Base-by-base conservation (phyloP, 2,888 invertebrate genomes). In the Sipha maydis region DNA sequence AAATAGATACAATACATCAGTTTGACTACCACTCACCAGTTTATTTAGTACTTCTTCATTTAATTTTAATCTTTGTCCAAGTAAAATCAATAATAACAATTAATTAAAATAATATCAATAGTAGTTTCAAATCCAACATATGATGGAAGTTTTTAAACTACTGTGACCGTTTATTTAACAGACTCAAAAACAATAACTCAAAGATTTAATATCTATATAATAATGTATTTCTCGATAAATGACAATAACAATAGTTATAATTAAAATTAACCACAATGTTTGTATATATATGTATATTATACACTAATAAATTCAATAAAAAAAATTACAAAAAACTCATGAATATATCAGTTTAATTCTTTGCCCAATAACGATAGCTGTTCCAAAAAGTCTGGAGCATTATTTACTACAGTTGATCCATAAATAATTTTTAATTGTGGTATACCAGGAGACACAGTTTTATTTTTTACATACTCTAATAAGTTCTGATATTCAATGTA, bases 401-500 rank as follows among this genome's bases (percentile, higher is more conserved):
- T 99, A 90, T 96, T 96, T 90, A 99, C 93, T 76, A 99, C 97
- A 54, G 99, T 97, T 89, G 98, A 96, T 71, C 99, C 99, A 92
- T 99, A 99, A 86, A 97, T 96, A 90, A 99, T 96, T 91, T 96
- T 95, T 92, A 96, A 96, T 21, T 94, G 92, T 89, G 90, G 90
- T 77, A 91, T 90, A 54, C 91, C 91, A 89, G 90, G 91, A 11
- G 92, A 91, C 14, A 88, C 88, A 7, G 82, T n/a, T 88, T 88
- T 88, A 67, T 88, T 95, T 94, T 97, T 98, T 67, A 96, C 96
- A 91, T 98, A 98, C 92, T 99, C 99, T 85, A 97, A 95, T 89
- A 99, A 94, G 94, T 99, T 99, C 92, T 99, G 99, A 92, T 99
- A 99, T 92, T 99, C 99, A 91, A 99, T 99, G 92, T 99, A 99